A percentile compares a stretch with the other conserved stretches of the same genome.
Evolutionary conservation across 2,113 vertebrate genomes (phyloP).

Genomic region (Sceloporus tristichus): DNA sequence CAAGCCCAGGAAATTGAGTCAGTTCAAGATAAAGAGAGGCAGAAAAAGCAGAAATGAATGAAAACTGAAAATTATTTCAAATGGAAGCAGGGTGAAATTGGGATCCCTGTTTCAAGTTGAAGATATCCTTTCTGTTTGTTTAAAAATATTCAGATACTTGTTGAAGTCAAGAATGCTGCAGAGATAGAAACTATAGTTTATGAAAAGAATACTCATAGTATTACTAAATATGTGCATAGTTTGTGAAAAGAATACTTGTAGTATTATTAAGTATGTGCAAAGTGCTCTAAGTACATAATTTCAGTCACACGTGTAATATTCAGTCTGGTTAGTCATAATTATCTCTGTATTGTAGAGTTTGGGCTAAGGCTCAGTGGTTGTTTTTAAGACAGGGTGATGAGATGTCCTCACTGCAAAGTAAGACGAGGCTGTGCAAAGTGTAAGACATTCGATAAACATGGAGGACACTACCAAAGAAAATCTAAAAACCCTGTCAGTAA

Average conservation of each 20-base stretch:
- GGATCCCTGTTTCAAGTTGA: constrained; percentile 26
- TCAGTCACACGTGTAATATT: not conserved
- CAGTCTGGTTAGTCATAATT: not conserved
- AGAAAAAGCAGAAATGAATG: constrained; percentile 10
- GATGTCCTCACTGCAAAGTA: no score
- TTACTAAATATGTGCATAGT: not conserved
- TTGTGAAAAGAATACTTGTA: constrained; percentile 40
- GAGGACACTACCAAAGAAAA: no score
- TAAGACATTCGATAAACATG: no score
- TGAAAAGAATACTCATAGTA: constrained; percentile 35
- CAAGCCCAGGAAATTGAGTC: not conserved
- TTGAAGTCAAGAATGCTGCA: constrained; percentile 38
- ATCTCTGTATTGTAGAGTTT: not conserved
- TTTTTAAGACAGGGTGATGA: no score
- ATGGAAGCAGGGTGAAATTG: constrained; percentile 44
- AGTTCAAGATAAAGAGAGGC: not conserved
- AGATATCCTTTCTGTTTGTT: constrained; percentile 39
- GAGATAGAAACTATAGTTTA: constrained; percentile 40
- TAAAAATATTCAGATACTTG: constrained; percentile 38
- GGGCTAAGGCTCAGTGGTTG: not conserved
- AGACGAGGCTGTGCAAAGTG: no score
- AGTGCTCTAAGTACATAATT: not conserved
- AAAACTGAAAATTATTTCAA: constrained; percentile 43
- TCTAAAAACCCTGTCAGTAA: no score
- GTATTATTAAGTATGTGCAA: not conserved